Base-by-base conservation (phyloP, 2,888 invertebrate species). In the Laspeyria flexula region DNA sequence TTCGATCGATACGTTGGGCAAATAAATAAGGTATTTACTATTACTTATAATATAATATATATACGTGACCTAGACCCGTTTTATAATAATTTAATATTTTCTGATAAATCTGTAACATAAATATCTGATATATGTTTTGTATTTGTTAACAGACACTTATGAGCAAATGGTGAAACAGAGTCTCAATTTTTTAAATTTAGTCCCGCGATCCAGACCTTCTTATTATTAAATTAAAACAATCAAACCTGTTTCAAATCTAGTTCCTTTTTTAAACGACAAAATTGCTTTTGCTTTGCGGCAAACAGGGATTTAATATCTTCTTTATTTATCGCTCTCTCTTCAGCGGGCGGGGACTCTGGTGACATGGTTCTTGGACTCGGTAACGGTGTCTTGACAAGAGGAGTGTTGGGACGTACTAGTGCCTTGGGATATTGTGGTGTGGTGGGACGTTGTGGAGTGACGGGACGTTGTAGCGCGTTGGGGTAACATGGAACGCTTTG, bases 171-270 rank as follows among this genome's bases (percentile, higher is more conserved):
- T n/a, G n/a, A n/a, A n/a, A n/a, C n/a, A n/a, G n/a, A n/a, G n/a
- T n/a, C n/a, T n/a, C n/a, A n/a, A n/a, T n/a, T n/a, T n/a, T n/a
- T n/a, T n/a, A n/a, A n/a, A n/a, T n/a, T n/a, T n/a, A n/a, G n/a
- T n/a, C n/a, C n/a, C n/a, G n/a, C n/a, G n/a, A n/a, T n/a, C n/a
- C n/a, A n/a, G n/a, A n/a, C n/a, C n/a, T n/a, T n/a, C n/a, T n/a
- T n/a, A n/a, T n/a, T n/a, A n/a, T n/a, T n/a, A n/a, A n/a, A n/a
- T n/a, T n/a, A n/a, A n/a, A n/a, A n/a, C n/a, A n/a, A n/a, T n/a
- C n/a, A n/a, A n/a, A 91, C 92, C 80, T 92, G 92, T 74, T 90
- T 91, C 23, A 90, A 56, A 68, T 92, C 91, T n/a, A 92, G 69
- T 53, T 91, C 91, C 60, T 84, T 91, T 60, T 91, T 92, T 83